phyloP scores from a whole-genome alignment of 2,113 vertebrate species.

The Philantomba maxwellii region DNA sequence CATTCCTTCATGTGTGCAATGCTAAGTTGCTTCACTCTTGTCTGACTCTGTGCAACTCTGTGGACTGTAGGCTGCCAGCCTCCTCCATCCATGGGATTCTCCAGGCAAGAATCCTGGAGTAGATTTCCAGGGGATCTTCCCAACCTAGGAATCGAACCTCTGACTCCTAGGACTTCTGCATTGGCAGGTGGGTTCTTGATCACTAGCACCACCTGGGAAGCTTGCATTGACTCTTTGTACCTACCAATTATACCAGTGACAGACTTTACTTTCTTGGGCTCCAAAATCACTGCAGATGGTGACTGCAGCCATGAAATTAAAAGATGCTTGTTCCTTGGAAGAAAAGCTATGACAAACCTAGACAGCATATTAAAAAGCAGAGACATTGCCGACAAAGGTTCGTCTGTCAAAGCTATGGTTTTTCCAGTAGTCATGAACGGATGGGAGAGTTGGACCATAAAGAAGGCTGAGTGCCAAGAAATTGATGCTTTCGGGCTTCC shows the following conservation, averaged over 20 bases:
- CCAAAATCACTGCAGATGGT: background rate
- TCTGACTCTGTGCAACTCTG: background rate
- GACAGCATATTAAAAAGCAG: background rate
- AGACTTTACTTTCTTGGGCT: background rate
- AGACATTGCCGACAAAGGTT: background rate
- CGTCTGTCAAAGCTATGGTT: rapidly evolving
- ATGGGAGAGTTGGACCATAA: background rate
- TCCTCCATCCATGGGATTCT: background rate
- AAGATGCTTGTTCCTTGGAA: background rate
- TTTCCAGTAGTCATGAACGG: background rate
- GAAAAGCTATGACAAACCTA: background rate
- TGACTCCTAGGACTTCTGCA: background rate
- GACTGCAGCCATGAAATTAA: background rate
- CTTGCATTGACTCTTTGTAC: background rate
- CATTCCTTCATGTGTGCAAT: background rate
- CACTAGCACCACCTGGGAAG: background rate
- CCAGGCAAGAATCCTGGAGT: background rate
- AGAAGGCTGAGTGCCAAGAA: background rate
- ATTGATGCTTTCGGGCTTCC: background rate
- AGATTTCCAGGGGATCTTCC: background rate
- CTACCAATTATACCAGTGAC: background rate
- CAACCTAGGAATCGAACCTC: background rate
- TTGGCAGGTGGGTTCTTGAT: background rate
- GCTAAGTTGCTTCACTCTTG: background rate
- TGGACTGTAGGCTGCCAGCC: background rate